Conservation (phyloP, 2,888 invertebrate species). For the Oxytorus armatus region DNA sequence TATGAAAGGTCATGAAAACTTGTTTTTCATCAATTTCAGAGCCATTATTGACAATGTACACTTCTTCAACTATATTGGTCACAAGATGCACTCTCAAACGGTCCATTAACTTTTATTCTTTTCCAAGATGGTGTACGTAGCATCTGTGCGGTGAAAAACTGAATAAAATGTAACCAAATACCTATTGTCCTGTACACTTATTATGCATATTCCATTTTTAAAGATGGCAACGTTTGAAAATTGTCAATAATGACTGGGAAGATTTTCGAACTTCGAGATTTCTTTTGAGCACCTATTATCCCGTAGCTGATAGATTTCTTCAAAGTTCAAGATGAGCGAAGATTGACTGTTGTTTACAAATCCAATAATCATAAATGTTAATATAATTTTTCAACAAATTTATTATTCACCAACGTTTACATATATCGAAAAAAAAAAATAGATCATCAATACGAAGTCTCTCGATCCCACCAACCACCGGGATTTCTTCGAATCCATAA, state of each 20-base stretch:
- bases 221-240: background rate
- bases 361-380: too few relatives aligned
- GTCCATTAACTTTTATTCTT: background rate
- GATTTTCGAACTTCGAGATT: background rate
- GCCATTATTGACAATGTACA: too few relatives aligned
- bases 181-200: too few relatives aligned
- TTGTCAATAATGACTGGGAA: background rate
- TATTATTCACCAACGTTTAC: background rate
- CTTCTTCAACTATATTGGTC: too few relatives aligned
- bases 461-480: conserved; percentile 90
- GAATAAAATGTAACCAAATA: too few relatives aligned
- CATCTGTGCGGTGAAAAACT: too few relatives aligned
- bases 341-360: too few relatives aligned
- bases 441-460: conserved; percentile 89
- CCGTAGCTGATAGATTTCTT: too few relatives aligned
- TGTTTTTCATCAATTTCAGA: too few relatives aligned
- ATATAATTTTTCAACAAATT: background rate
- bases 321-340: background rate
- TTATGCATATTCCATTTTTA: background rate
- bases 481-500: conserved; percentile 89
- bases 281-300: too few relatives aligned
- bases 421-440: conserved; percentile 2
- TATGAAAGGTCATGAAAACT: too few relatives aligned
- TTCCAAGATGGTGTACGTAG: background rate
- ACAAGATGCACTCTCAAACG: too few relatives aligned